Conservation (phyloP, 1,140 invertebrate genomes). For the Heterodera carotae region DNA sequence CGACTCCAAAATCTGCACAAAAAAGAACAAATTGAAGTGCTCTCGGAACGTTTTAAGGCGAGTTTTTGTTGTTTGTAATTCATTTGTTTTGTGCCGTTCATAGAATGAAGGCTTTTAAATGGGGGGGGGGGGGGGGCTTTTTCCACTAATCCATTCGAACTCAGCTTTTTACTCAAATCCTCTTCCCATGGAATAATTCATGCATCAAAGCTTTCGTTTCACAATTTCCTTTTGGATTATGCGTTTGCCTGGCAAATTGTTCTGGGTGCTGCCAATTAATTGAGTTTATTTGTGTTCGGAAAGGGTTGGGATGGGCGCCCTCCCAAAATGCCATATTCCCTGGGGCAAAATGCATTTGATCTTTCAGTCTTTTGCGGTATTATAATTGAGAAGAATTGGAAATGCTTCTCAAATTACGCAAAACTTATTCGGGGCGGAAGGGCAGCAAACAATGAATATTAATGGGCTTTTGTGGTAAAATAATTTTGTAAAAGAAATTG, state of each 20-base stretch:
- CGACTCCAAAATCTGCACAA: slow-evolving; percentile 40
- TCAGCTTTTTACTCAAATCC: too few relatives aligned
- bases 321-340: not conserved
- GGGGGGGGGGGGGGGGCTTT: too few relatives aligned
- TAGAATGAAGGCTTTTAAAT: too few relatives aligned
- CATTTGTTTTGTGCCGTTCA: not conserved
- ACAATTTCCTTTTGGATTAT: slow-evolving; percentile 2
- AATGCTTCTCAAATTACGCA: slow-evolving; percentile 5
- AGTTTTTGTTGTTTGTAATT: slow-evolving; percentile 2
- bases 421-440: slow-evolving; percentile 5
- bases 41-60: slow-evolving; percentile 46
- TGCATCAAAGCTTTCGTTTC: not conserved
- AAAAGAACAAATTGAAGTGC: slow-evolving; percentile 48
- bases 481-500: slow-evolving; percentile 22
- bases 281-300: slow-evolving; percentile 1
- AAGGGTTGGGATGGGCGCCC: not conserved
- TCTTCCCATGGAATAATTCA: not conserved
- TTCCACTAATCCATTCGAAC: too few relatives aligned
- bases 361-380: not conserved
- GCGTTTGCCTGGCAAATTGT: not conserved
- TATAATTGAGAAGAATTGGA: not conserved
- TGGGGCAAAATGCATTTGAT: not conserved
- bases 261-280: slow-evolving; percentile 13
- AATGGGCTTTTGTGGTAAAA: slow-evolving; percentile 4
- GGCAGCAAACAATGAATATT: slow-evolving; percentile 14